A percentile compares a stretch with the other conserved stretches of the same genome.
Conservation (phyloP, 2,797 vertebrate species). For the Characodon lateralis region DNA sequence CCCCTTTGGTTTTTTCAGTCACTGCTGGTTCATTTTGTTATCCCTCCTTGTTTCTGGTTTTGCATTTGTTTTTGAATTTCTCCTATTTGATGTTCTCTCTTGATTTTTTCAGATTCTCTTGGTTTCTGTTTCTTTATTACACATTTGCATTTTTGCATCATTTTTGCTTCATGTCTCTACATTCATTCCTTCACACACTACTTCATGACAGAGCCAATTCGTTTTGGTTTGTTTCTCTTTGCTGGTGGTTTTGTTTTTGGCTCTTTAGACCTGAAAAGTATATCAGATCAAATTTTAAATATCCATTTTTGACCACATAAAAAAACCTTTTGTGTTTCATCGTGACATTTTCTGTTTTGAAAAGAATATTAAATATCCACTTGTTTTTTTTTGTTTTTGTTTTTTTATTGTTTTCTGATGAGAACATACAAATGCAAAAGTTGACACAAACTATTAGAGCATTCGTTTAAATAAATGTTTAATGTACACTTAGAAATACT, state of each 20-base stretch:
- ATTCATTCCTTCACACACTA: not conserved
- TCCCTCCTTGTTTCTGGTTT: too few relatives aligned
- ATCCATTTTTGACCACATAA: not conserved
- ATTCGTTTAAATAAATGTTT: not conserved
- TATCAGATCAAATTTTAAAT: not conserved
- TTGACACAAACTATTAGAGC: not conserved
- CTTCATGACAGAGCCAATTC: not conserved
- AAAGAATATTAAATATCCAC: not conserved
- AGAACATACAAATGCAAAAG: not conserved
- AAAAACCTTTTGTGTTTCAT: not conserved
- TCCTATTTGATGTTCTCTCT: too few relatives aligned
- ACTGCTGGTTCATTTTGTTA: too few relatives aligned
- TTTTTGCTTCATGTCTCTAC: not conserved
- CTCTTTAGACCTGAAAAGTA: not conserved
- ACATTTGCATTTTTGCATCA: too few relatives aligned
- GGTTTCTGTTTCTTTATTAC: too few relatives aligned
- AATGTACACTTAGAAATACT: too few relatives aligned
- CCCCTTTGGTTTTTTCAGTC: too few relatives aligned
- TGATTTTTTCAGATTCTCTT: too few relatives aligned
- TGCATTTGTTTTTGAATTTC: too few relatives aligned
- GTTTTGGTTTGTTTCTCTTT: not conserved
- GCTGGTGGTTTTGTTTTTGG: not conserved
- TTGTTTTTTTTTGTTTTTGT: not conserved
- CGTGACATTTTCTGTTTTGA: not conserved
- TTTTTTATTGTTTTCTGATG: too few relatives aligned